Conservation (phyloP, 2,888 invertebrate species). For the Automeris io region DNA sequence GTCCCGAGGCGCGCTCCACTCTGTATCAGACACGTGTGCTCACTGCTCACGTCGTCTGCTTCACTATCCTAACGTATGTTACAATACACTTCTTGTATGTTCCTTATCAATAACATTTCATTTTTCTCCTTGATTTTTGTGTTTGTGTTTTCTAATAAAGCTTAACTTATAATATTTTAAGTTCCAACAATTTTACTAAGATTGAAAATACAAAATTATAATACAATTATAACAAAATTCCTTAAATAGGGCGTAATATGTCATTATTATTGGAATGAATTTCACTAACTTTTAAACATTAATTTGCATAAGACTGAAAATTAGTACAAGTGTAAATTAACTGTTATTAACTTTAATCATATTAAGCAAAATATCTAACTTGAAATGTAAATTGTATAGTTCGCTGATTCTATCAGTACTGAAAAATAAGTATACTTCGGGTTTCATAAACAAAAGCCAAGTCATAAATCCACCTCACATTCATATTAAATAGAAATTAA, state of each 20-base stretch:
- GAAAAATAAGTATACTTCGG: too few species aligned
- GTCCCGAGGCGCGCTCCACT: slow-evolving; percentile 40
- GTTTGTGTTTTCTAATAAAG: too few species aligned
- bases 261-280: neutral
- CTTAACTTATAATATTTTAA: too few species aligned
- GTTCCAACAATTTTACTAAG: too few species aligned
- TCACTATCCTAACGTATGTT: slow-evolving; percentile 22
- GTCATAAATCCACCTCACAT: slow-evolving; percentile 29
- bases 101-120: slow-evolving; percentile 24
- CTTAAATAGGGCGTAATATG: neutral
- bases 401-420: too few species aligned
- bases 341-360: too few species aligned
- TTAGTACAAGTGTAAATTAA: too few species aligned
- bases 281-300: too few species aligned
- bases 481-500: slow-evolving; percentile 33
- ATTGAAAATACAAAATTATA: too few species aligned
- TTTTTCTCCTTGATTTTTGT: neutral
- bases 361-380: too few species aligned
- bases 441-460: neutral
- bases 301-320: too few species aligned
- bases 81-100: slow-evolving; percentile 14
- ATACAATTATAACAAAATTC: neutral
- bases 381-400: too few species aligned
- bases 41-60: slow-evolving; percentile 36
- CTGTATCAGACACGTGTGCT: slow-evolving; percentile 58